These are phyloP conservation scores for Chlorospingus flavigularis DNA, from an alignment of 2,797 vertebrate species.

Conservation along the genomic window DNA sequence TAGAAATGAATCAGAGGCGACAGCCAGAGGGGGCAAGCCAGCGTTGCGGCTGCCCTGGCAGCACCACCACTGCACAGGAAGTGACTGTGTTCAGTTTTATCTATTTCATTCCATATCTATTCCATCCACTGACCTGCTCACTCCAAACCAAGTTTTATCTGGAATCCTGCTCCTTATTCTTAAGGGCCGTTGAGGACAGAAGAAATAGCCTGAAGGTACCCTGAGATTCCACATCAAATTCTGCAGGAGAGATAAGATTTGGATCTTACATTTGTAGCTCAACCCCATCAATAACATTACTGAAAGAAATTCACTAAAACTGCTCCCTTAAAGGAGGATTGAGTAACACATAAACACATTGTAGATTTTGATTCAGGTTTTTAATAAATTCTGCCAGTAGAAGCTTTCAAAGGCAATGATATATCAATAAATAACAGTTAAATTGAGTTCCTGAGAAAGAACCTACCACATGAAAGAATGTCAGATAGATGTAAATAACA, in stretches of 20 bases:
- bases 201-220: background rate
- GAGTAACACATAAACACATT: background rate
- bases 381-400: conserved; percentile 84
- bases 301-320: background rate
- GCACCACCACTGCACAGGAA: background rate
- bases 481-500: conserved; percentile 77
- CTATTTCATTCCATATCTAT: background rate
- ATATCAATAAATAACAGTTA: conserved; percentile 87
- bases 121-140: background rate
- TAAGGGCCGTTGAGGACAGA: background rate
- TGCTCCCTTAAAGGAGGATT: background rate
- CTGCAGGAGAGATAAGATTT: background rate
- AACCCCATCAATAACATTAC: background rate
- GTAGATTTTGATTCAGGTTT: conserved; percentile 70
- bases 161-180: background rate
- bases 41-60: background rate
- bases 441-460: conserved; percentile 85
- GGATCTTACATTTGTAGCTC: background rate
- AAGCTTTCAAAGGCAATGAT: conserved; percentile 83
- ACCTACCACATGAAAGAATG: conserved; percentile 79
- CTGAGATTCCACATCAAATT: background rate
- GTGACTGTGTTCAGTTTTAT: background rate
- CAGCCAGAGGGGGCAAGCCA: background rate
- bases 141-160: background rate
- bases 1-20: background rate